Evolutionary conservation across 2,888 invertebrate genomes (phyloP), one percentile per base, ranked within the genome.

Genomic region (Fragum fragum): DNA sequence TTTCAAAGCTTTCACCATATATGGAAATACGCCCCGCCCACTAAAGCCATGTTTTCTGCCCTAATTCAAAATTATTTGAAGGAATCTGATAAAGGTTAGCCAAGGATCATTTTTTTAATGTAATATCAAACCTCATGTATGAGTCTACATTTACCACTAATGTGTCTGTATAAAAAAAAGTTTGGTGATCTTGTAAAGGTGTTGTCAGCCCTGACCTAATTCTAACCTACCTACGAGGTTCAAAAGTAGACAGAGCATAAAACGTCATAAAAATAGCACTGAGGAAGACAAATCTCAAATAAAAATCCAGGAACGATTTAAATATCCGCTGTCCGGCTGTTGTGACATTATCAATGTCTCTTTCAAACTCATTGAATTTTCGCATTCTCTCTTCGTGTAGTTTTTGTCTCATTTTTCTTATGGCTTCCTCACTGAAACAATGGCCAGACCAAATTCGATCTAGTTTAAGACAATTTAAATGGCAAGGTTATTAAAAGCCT

Each of bases 371-470:
- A 6, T 36, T 39, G 26, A 14, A 66, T 36, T 42, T 21, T 42
- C 42, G 36, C 2, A 23, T 14, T 26, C 66, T 18, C 16, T 66
- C 42, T 66, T 39, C 66, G 14, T 42, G 21, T 18, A 18, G 21
- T 66, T 66, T 66, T 26, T 66, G 18, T 66, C 66, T 66, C 36
- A 26, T 16, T 42, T 42, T 66, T 21, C 42, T 39, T 0, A 66
- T 23, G n/a, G 42, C 42, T 42, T 61, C 29, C 18, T 66, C 66
- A 42, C 66, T 66, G 66, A 66, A 66, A 66, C 23, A 66, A 42
- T 42, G 66, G 26, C 21, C 63, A 14, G 18, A 5, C 23, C 47
- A 47, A 47, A 16, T 5, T 47, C 32, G 16, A n/a, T 9, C n/a
- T n/a, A n/a, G n/a, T n/a, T n/a, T n/a, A n/a, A n/a, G n/a, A n/a